Evolutionary conservation across 2,888 invertebrate species (phyloP).

Genomic region (Chrysotoxum bicinctum): DNA sequence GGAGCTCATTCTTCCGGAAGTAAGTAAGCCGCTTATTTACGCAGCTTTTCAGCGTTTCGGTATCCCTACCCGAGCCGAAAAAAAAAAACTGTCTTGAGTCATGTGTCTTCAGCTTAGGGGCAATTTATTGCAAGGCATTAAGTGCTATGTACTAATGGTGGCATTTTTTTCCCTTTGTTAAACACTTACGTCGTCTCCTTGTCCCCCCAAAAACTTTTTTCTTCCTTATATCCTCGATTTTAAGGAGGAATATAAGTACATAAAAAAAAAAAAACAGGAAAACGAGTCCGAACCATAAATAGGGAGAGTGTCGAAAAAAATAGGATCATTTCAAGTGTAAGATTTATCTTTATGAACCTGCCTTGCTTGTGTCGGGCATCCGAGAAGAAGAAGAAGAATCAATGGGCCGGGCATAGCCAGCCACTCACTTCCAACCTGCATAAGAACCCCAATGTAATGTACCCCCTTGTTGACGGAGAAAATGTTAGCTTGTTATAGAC

Average conservation of each 20-base stretch:
- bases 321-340: constrained; percentile 59
- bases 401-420: constrained; percentile 39
- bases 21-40: constrained; percentile 72
- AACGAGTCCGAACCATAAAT: constrained; percentile 43
- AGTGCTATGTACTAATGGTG: constrained; percentile 67
- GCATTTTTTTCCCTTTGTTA: constrained; percentile 53
- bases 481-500: constrained; percentile 18
- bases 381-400: constrained; percentile 50
- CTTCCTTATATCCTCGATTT: neutral
- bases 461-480: constrained; percentile 17
- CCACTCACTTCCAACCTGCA: neutral
- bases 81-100: constrained; percentile 50
- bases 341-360: constrained; percentile 71
- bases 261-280: constrained; percentile 9
- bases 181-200: constrained; percentile 26
- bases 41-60: constrained; percentile 65
- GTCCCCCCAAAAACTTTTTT: neutral
- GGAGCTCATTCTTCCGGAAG: constrained; percentile 55
- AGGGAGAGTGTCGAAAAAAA: constrained; percentile 28
- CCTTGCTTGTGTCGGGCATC: constrained; percentile 53
- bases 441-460: constrained; percentile 42
- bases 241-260: constrained; percentile 12
- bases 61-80: constrained; percentile 25
- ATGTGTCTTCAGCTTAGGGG: constrained; percentile 64
- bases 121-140: constrained; percentile 70